phyloP scores from a whole-genome alignment of 2,113 vertebrate species.

The Helogale parvula region DNA sequence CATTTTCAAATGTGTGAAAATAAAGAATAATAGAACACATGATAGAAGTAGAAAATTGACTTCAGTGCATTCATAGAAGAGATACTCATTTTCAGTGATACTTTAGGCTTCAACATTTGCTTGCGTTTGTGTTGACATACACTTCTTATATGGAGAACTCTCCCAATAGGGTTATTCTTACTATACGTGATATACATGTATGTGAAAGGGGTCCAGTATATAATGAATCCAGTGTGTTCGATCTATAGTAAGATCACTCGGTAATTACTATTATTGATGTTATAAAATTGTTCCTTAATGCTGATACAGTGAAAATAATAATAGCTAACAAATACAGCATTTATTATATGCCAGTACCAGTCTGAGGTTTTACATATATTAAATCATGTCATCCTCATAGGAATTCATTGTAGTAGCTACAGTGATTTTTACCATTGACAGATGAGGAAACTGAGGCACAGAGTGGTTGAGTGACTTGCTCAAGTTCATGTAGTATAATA shows the following conservation, averaged over 20 bases:
- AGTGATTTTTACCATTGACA: not conserved
- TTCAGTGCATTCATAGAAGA: conserved; percentile 22
- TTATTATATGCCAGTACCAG: not conserved
- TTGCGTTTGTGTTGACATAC: not conserved
- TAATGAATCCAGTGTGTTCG: not conserved
- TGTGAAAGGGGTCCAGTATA: not conserved
- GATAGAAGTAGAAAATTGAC: not conserved
- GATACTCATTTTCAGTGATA: not conserved
- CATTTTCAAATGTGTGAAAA: conserved; percentile 43
- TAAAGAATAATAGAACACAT: not conserved
- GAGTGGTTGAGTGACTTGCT: not conserved
- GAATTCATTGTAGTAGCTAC: not conserved
- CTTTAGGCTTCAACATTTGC: not conserved
- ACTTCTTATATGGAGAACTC: not conserved
- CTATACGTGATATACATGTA: not conserved
- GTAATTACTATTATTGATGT: not conserved
- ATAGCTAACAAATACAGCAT: not conserved
- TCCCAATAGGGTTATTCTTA: not conserved
- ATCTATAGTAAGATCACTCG: not conserved
- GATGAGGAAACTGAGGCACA: not conserved
- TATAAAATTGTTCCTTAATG: conserved; percentile 31
- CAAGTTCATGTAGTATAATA: not conserved
- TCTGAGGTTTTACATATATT: not conserved
- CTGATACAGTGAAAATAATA: not conserved
- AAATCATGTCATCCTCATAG: not conserved